phyloP scores from a whole-genome alignment of 1,140 invertebrate species.

The Drosophila pseudoananassae region DNA sequence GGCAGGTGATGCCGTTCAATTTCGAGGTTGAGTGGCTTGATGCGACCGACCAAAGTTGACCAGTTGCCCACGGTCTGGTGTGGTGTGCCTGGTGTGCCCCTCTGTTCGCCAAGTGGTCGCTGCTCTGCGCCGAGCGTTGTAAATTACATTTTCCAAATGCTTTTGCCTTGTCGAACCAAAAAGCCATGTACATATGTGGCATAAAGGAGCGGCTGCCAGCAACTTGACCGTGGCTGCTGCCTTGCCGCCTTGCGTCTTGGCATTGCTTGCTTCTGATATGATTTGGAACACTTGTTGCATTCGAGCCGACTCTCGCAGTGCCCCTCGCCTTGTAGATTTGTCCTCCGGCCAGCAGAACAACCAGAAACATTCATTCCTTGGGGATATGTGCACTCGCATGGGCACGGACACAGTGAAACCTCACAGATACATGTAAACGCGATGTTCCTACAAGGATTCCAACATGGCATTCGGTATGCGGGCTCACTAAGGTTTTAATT shows the following conservation, averaged over 20 bases:
- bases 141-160: slow-evolving; percentile 84
- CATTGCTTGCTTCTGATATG: slow-evolving; percentile 76
- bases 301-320: background rate
- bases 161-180: slow-evolving; percentile 82
- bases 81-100: slow-evolving; percentile 1
- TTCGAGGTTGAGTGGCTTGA: slow-evolving; percentile 62
- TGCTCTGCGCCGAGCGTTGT: slow-evolving; percentile 67
- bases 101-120: slow-evolving; percentile 9
- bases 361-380: slow-evolving; percentile 65
- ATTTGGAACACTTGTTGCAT: slow-evolving; percentile 75
- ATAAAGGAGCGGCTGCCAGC: slow-evolving; percentile 51
- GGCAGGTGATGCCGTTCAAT: slow-evolving; percentile 73
- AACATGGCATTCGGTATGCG: slow-evolving; percentile 50
- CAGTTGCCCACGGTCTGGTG: slow-evolving; percentile 17
- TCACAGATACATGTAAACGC: slow-evolving; percentile 11
- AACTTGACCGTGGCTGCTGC: slow-evolving; percentile 17
- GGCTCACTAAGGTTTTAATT: slow-evolving; percentile 27
- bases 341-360: slow-evolving; percentile 12
- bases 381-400: slow-evolving; percentile 67
- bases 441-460: slow-evolving; percentile 49
- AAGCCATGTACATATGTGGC: slow-evolving; percentile 81
- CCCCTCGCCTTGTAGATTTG: slow-evolving; percentile 25
- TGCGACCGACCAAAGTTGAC: slow-evolving; percentile 58
- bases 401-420: slow-evolving; percentile 8
- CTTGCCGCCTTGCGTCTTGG: slow-evolving; percentile 20